Percentiles rank a stretch among this genome's conserved stretches.
Conservation (phyloP, 2,797 vertebrate species). For the Acanthurus tractus region DNA sequence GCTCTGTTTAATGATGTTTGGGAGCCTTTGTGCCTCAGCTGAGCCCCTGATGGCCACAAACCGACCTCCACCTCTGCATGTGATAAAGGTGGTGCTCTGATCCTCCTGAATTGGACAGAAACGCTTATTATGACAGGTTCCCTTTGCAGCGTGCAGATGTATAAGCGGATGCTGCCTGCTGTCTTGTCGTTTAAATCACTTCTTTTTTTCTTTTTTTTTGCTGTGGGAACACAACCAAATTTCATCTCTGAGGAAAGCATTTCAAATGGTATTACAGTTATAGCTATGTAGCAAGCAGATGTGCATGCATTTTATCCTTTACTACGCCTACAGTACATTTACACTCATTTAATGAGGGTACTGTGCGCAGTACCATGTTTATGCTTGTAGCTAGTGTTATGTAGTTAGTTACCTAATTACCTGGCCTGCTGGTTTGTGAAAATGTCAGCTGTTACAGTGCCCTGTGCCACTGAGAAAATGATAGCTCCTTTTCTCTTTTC, state of each 20-base stretch:
- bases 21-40: constrained; percentile 38
- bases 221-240: constrained; percentile 43
- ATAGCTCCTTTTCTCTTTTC: constrained; percentile 42
- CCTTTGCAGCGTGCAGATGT: constrained; percentile 39
- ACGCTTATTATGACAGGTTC: constrained; percentile 50
- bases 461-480: constrained; percentile 55
- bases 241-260: constrained; percentile 48
- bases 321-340: constrained; percentile 69
- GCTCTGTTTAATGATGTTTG: constrained; percentile 57
- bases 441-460: constrained; percentile 76
- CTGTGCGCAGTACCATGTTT: constrained; percentile 64
- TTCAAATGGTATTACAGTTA: constrained; percentile 51
- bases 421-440: constrained; percentile 83
- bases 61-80: constrained; percentile 40
- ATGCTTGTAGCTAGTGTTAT: constrained; percentile 74
- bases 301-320: constrained; percentile 59
- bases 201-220: constrained; percentile 16
- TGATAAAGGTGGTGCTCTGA: constrained; percentile 54
- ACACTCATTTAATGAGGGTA: constrained; percentile 75
- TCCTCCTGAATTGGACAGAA: constrained; percentile 49
- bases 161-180: constrained; percentile 42
- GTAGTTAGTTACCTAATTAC: constrained; percentile 79
- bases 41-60: constrained; percentile 42
- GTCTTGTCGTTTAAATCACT: constrained; percentile 49
- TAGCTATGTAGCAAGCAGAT: constrained; percentile 66